phyloP scores from a whole-genome alignment of 2,888 invertebrate species.

The Eupithecia exiguata region DNA sequence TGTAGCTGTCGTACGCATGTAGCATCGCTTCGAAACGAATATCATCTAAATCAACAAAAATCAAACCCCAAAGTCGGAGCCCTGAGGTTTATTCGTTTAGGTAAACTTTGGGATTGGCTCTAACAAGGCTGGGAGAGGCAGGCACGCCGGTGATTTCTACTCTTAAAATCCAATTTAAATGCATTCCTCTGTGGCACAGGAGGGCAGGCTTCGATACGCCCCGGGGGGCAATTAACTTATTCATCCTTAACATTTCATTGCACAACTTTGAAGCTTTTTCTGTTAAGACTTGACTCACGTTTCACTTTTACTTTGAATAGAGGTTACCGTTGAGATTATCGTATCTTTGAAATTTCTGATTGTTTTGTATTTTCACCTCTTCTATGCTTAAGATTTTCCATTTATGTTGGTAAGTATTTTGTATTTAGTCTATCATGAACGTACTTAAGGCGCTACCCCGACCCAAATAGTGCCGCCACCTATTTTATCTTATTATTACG shows the following conservation, averaged over 20 bases:
- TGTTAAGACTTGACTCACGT: constrained; percentile 50
- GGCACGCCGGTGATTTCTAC: constrained; percentile 81
- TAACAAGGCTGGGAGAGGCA: constrained; percentile 79
- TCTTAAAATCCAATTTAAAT: constrained; percentile 85
- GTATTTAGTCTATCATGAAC: not conserved
- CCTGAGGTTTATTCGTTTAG: constrained; percentile 79
- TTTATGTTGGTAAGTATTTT: not conserved
- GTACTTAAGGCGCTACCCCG: too few relatives aligned
- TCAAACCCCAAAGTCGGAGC: constrained; percentile 22
- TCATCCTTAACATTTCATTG: constrained; percentile 84
- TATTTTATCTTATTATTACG: too few relatives aligned
- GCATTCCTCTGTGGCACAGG: constrained; percentile 84
- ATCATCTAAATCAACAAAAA: not conserved
- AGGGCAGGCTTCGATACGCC: constrained; percentile 74
- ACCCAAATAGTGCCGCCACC: too few relatives aligned
- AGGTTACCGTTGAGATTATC: constrained; percentile 4
- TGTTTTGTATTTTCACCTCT: not conserved
- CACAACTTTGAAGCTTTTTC: constrained; percentile 73
- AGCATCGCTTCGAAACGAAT: not conserved
- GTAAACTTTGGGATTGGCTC: constrained; percentile 83
- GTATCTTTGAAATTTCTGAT: not conserved
- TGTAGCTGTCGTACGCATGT: not conserved
- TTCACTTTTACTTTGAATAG: constrained; percentile 49
- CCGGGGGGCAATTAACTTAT: constrained; percentile 83
- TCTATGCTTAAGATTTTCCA: not conserved